Evolutionary conservation across 2,888 invertebrate genomes (phyloP).

Genomic region (Archips xylosteana): DNA sequence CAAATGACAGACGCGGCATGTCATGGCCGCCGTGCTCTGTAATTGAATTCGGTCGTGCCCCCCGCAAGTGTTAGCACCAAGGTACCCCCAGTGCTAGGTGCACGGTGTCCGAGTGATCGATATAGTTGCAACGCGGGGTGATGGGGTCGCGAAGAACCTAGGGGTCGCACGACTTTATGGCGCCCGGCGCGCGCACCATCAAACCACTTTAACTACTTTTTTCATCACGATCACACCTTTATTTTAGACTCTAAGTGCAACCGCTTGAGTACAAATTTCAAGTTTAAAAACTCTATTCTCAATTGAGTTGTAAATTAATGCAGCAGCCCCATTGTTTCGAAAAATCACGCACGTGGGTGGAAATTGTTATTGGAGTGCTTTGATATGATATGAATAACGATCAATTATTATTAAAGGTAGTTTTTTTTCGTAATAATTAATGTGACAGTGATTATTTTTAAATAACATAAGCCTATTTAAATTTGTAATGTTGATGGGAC

Average conservation of each 20-base stretch:
- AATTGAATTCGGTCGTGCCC: not conserved
- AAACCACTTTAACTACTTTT: not conserved
- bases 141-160: constrained; percentile 1
- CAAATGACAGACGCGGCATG: not conserved
- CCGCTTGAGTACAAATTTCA: not conserved
- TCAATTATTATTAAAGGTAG: constrained; percentile 21
- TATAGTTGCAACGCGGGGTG: constrained; percentile 30
- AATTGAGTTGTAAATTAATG: constrained; percentile 60
- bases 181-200: constrained; percentile 64
- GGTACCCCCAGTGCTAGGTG: not conserved
- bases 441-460: constrained; percentile 4
- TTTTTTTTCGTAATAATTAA: constrained; percentile 14
- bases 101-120: constrained; percentile 43
- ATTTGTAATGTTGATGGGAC: not conserved
- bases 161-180: constrained; percentile 54
- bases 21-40: not conserved
- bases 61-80: not conserved
- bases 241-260: constrained; percentile 3
- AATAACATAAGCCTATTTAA: not conserved
- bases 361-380: constrained; percentile 34
- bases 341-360: constrained; percentile 45
- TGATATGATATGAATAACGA: constrained; percentile 32
- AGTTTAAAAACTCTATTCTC: not conserved
- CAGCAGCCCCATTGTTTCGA: constrained; percentile 53
- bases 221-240: not conserved